Base-by-base conservation (phyloP, 2,888 invertebrate species). In the Caradrina clavipalpis region DNA sequence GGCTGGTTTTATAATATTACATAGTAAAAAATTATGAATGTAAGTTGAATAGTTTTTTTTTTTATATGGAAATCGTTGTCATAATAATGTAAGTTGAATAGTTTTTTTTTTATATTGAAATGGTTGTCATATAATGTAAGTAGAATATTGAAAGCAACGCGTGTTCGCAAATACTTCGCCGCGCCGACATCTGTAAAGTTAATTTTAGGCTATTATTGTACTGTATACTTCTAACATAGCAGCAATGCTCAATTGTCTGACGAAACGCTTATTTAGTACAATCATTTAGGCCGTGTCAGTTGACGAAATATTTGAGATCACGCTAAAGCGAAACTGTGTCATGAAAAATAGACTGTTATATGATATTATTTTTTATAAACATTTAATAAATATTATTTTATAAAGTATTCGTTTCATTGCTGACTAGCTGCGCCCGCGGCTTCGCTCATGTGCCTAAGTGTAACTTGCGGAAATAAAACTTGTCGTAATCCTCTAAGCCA, bases 331-430 rank as follows among this genome's bases (percentile, higher is more conserved):
- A 70, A 31, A 50, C 31, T 50, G 56, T 57, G 73, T 72, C 63
- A 57, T 71, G 22, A 59, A 22, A 35, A 47, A 17, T 42, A 49
- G 71, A 51, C 73, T 69, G 68, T 39, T 26, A 11, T 49, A 72
- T 39, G 26, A 49, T 71, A 53, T 42, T 62, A 35, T 6, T 51
- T 71, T 70, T 73, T 73, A 39, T 63, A 63, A 39, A 57, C 6
- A 55, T 58, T 62, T 31, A 60, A 50, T 71, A 71, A 53, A 69
- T 2, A 10, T 35, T 50, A 50, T 49, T 69, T 72, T 54, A 55
- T 26, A 39, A 50, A 45, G 10, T 17, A 21, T 39, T 35, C 1
- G 2, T 71, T 26, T 69, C 53, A 35, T 70, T 65, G 8, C 35
- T 35, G 39, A 39, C 39, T 7, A 39, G 26, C 26, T 26, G 26